Conservation (phyloP, 2,797 vertebrate genomes). For the Mus minutoides region DNA sequence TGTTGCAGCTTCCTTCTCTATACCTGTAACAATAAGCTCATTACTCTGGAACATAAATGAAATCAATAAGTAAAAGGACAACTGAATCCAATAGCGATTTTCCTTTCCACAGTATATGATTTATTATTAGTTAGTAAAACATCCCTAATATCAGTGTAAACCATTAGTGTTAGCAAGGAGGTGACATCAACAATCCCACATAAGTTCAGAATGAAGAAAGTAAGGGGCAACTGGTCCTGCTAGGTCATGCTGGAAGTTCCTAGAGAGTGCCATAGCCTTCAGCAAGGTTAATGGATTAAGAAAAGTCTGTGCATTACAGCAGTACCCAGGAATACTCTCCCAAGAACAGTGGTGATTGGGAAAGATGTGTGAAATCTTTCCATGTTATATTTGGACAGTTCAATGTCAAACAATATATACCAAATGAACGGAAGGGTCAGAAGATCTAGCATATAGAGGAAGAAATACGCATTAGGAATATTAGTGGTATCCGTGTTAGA, state of each 20-base stretch:
- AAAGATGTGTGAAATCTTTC: background rate
- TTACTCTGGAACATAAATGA: background rate
- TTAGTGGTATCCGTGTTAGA: background rate
- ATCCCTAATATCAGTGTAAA: background rate
- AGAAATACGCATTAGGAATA: background rate
- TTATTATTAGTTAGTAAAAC: background rate
- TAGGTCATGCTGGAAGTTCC: rapidly evolving
- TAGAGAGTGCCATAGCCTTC: background rate
- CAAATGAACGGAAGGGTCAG: background rate
- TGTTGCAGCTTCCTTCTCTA: background rate
- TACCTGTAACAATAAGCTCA: background rate
- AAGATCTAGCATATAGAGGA: background rate
- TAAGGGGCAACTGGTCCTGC: background rate
- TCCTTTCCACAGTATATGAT: background rate
- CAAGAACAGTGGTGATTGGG: rapidly evolving
- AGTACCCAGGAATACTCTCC: background rate
- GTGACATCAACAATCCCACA: background rate
- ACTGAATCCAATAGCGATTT: background rate
- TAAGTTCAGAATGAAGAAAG: rapidly evolving
- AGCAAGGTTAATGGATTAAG: background rate
- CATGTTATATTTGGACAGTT: background rate
- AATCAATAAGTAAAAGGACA: background rate
- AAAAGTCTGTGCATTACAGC: background rate
- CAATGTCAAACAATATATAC: background rate
- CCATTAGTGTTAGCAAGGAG: background rate